These are phyloP conservation scores for Propithecus deckenii DNA, from an alignment of 2,797 vertebrate genomes.

Conservation along the genomic window DNA sequence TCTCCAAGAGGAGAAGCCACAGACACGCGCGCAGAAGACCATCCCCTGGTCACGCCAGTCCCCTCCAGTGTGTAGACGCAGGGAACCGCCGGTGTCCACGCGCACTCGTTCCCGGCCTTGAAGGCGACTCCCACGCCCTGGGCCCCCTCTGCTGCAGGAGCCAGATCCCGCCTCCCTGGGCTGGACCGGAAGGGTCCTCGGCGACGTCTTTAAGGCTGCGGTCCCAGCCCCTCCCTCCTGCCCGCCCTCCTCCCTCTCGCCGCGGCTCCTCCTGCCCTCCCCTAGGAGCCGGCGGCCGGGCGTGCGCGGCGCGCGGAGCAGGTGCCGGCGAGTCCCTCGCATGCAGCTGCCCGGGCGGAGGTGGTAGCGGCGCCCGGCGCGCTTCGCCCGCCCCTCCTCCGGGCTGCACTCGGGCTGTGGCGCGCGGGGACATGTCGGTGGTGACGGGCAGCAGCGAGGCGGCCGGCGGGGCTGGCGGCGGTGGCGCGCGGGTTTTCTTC, in stretches of 20 bases:
- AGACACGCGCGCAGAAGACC: not conserved
- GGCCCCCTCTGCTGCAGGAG: not conserved
- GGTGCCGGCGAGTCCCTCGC: conserved; percentile 58
- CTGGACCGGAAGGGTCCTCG: not conserved
- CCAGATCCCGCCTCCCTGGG: not conserved
- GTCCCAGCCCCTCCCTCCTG: conserved; percentile 34
- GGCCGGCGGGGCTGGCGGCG: conserved; percentile 74
- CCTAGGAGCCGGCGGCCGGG: not conserved
- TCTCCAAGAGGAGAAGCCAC: not conserved
- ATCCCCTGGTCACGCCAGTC: not conserved
- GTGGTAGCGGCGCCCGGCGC: conserved; percentile 47
- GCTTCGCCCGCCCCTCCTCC: conserved; percentile 48
- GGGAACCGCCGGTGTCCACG: fast-evolving
- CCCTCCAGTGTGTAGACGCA: fast-evolving
- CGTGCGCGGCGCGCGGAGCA: conserved; percentile 41
- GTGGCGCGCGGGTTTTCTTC: conserved; percentile 85
- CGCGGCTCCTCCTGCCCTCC: not conserved
- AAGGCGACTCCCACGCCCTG: not conserved
- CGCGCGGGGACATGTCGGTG: conserved; percentile 79
- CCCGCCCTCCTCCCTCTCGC: not conserved
- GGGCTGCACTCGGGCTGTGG: conserved; percentile 58
- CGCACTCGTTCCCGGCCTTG: not conserved
- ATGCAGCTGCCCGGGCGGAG: conserved; percentile 53
- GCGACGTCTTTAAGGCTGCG: conserved; percentile 64
- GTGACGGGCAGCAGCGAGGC: conserved; percentile 82